These are phyloP conservation scores for Hylomyscus alleni DNA, from an alignment of 2,797 vertebrate genomes.

Conservation along the genomic window DNA sequence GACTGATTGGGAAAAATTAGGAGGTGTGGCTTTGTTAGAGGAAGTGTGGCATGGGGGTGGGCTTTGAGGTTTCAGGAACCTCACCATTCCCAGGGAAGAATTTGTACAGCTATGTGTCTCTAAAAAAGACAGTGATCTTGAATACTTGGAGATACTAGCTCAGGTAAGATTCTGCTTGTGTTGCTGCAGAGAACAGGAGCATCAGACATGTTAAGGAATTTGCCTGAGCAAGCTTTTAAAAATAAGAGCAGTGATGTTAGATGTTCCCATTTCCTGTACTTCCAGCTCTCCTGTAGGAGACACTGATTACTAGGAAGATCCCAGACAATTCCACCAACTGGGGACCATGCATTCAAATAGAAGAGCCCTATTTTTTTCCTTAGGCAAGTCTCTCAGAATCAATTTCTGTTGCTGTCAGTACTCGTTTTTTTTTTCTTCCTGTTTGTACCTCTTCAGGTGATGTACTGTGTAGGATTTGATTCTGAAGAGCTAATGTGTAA, in stretches of 20 bases:
- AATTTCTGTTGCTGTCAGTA: background rate
- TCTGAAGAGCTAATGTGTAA: slow-evolving; percentile 12
- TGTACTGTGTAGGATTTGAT: background rate
- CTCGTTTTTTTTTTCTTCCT: background rate
- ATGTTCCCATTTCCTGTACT: background rate
- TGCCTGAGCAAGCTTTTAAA: background rate
- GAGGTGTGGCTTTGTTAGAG: background rate
- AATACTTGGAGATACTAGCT: slow-evolving; percentile 13
- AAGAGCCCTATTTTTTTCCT: slow-evolving; percentile 8
- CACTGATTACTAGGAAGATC: background rate
- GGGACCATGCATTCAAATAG: background rate
- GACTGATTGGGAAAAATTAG: background rate
- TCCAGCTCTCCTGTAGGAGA: background rate
- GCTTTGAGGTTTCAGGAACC: background rate
- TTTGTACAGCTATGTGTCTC: background rate
- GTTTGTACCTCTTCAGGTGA: slow-evolving; percentile 10
- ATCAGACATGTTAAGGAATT: background rate
- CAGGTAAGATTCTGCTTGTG: background rate
- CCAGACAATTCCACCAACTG: background rate
- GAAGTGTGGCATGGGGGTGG: background rate
- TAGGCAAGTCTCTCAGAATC: background rate
- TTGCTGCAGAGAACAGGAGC: background rate
- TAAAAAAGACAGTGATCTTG: background rate
- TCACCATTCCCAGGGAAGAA: background rate
- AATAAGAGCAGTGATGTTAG: background rate